Evolutionary conservation across 2,888 invertebrate genomes (phyloP), one percentile per base, ranked within the genome.

Genomic region (Pecten maximus): DNA sequence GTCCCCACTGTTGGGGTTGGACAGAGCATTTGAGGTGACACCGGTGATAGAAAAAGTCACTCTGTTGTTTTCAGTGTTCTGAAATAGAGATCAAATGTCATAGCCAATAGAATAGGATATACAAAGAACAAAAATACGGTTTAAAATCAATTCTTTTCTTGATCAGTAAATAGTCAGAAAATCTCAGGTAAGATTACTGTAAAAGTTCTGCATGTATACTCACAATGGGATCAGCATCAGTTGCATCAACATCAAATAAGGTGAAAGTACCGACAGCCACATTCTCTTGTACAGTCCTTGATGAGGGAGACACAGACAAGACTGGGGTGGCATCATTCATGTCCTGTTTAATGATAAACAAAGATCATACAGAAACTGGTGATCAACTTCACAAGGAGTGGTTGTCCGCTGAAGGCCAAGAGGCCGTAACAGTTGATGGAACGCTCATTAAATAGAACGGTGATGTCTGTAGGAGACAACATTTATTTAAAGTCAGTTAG

Each of bases 281-380:
- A n/a, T 90, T 94, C 90, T 95, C 95, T 40, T 92, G 88, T 23
- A 91, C 88, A 39, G 44, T n/a, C 0, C 88, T 19, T 35, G 16
- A 16, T 12, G 92, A 23, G 54, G 92, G 92, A 0, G 89, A 44
- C 3, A 88, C 91, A 16, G 86, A 28, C n/a, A 95, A 93, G 4
- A 54, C 74, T 40, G 96, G 96, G 1, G 93, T 19, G 60, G 93
- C 92, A 90, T 96, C 95, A 92, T 96, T 96, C 4, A 89, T 89
- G 91, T 96, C 95, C 96, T 96, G 91, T 39, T 93, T 60, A 89
- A 87, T 40, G 35, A 88, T 10, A 40, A 39, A 88, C 19, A 50
- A 35, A n/a, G 4, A 74, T 16, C 16, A 89, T 12, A 50, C n/a
- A 48, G 35, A 40, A 48, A 44, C 16, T 40, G 50, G 50, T 44